A percentile compares a stretch with the other conserved stretches of the same genome.
Evolutionary conservation across 1,140 invertebrate species (phyloP).

Genomic region (Hylaeus volcanicus): DNA sequence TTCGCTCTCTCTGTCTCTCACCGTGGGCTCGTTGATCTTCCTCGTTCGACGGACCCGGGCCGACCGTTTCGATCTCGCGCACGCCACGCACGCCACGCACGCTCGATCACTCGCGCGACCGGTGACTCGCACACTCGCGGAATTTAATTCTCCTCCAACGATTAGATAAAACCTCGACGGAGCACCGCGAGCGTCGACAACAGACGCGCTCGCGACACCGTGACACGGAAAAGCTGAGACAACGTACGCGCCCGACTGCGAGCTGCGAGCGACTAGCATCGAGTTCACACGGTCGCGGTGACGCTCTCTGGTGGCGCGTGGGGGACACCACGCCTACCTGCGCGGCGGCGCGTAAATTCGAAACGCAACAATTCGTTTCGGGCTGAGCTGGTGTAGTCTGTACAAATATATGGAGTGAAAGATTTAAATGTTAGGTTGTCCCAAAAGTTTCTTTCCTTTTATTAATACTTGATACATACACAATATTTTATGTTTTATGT

Average conservation of each 20-base stretch:
- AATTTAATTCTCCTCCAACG: constrained; percentile 24
- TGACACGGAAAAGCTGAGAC: constrained; percentile 62
- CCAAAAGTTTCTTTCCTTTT: too few relatives aligned
- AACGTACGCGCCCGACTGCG: constrained; percentile 39
- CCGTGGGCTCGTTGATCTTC: constrained; percentile 14
- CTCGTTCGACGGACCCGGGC: background rate
- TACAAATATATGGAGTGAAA: too few relatives aligned
- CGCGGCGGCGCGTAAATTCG: constrained; percentile 20
- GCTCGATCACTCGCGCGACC: constrained; percentile 9
- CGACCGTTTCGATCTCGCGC: constrained; percentile 40
- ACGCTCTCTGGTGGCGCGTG: constrained; percentile 16
- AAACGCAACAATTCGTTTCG: background rate
- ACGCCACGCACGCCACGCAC: constrained; percentile 43
- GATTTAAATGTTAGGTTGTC: too few relatives aligned
- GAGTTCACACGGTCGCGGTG: background rate
- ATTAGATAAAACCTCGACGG: constrained; percentile 46
- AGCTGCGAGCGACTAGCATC: background rate
- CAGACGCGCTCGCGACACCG: constrained; percentile 51
- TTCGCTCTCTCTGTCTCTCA: constrained; percentile 14
- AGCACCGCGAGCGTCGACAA: constrained; percentile 49
- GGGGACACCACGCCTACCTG: background rate
- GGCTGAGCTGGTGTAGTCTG: too few relatives aligned
- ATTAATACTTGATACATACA: too few relatives aligned
- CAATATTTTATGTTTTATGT: too few relatives aligned
- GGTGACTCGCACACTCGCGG: constrained; percentile 21